Evolutionary conservation across 2,797 vertebrate genomes (phyloP).

Genomic region (Muraenolepis orangiensis): DNA sequence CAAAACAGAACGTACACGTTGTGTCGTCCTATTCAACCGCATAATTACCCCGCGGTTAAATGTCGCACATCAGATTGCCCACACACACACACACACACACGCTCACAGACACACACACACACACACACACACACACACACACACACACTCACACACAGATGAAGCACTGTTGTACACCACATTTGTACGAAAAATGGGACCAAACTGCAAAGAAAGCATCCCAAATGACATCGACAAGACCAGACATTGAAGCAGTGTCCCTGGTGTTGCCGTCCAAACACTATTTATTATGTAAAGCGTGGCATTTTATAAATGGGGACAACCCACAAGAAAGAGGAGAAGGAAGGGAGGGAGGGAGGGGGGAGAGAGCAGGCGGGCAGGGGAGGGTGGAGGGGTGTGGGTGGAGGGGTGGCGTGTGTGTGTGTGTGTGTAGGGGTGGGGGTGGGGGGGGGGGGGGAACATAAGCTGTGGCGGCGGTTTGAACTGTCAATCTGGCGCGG

Average conservation of each 20-base stretch:
- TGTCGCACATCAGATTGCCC: neutral
- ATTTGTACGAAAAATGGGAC: conserved; percentile 21
- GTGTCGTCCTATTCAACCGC: neutral
- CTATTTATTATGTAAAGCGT: conserved; percentile 69
- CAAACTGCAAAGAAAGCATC: conserved; percentile 32
- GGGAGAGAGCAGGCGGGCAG: too few species aligned
- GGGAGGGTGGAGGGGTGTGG: too few species aligned
- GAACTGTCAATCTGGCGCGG: conserved; percentile 64
- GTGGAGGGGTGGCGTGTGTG: too few species aligned
- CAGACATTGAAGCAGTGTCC: conserved; percentile 37
- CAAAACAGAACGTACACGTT: neutral
- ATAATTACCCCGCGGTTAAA: neutral
- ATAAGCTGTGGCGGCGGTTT: conserved; percentile 50
- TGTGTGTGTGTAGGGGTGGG: too few species aligned
- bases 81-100: neutral
- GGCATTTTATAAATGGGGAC: conserved; percentile 43
- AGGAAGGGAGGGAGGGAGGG: conserved; percentile 52
- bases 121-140: neutral
- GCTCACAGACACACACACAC: neutral
- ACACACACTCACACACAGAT: neutral
- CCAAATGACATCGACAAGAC: conserved; percentile 28
- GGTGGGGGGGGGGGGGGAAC: conserved; percentile 63
- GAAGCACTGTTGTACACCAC: conserved; percentile 18
- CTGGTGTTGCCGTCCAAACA: conserved; percentile 42
- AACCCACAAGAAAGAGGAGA: conserved; percentile 32